phyloP scores from a whole-genome alignment of 37 sponge, comb jelly and placozoan genomes.

The Spongilla lacustris region DNA sequence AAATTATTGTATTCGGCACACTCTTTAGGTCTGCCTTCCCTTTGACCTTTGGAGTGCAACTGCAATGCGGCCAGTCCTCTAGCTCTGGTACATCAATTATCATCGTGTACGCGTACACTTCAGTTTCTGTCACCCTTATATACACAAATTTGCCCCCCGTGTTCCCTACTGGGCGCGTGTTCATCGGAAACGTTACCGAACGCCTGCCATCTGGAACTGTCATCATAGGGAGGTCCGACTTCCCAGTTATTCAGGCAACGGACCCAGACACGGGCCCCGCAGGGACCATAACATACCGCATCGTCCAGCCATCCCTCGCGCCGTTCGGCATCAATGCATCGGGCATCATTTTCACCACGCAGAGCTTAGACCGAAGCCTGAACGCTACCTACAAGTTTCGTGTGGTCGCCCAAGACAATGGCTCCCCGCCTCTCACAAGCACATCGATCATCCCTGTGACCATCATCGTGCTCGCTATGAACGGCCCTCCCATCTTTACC shows the following conservation, averaged over 20 bases:
- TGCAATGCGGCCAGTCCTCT: background rate
- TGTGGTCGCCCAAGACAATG: slow-evolving; percentile 46
- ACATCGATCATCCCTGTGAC: slow-evolving; percentile 27
- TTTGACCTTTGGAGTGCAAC: background rate
- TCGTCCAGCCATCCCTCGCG: background rate
- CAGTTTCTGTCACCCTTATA: background rate
- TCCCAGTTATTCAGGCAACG: background rate
- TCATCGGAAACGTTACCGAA: background rate
- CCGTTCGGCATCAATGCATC: background rate
- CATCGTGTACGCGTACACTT: background rate
- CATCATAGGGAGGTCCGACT: background rate
- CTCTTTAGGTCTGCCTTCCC: background rate
- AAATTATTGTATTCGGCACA: background rate
- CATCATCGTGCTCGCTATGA: slow-evolving; percentile 37
- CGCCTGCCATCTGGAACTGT: background rate
- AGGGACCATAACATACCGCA: background rate
- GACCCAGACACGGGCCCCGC: slow-evolving; percentile 7
- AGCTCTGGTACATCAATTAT: background rate
- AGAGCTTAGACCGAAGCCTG: background rate
- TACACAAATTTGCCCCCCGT: background rate
- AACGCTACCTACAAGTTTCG: slow-evolving; percentile 26
- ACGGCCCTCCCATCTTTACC: slow-evolving; percentile 56
- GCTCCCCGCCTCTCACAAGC: slow-evolving; percentile 28
- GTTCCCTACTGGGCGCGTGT: background rate
- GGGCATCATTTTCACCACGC: slow-evolving; percentile 10